Percentiles rank a stretch among this genome's conserved stretches.
phyloP scores from a whole-genome alignment of 2,888 invertebrate species.

The Cryptophagus acutangulus region DNA sequence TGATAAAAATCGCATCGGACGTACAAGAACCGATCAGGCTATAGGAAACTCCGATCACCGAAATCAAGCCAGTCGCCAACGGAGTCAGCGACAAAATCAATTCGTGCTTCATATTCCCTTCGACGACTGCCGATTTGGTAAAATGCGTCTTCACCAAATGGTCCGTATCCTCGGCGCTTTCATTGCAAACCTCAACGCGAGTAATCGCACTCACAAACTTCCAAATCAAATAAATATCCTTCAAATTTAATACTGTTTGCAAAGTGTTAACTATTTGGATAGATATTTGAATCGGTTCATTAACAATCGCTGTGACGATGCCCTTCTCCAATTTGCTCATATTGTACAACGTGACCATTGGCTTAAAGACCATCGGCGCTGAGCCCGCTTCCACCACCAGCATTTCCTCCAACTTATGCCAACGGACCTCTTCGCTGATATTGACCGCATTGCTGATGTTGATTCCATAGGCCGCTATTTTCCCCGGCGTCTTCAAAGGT shows the following conservation, averaged over 20 bases:
- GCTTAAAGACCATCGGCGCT: slow-evolving; percentile 67
- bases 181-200: slow-evolving; percentile 38
- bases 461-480: slow-evolving; percentile 53
- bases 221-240: slow-evolving; percentile 71
- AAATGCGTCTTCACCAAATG: slow-evolving; percentile 54
- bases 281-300: slow-evolving; percentile 77
- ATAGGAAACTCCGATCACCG: slow-evolving; percentile 63
- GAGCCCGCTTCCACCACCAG: slow-evolving; percentile 65
- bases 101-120: slow-evolving; percentile 57
- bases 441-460: slow-evolving; percentile 40
- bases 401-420: slow-evolving; percentile 75
- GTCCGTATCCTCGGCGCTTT: slow-evolving; percentile 44
- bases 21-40: slow-evolving; percentile 38
- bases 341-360: slow-evolving; percentile 69
- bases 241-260: slow-evolving; percentile 64
- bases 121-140: slow-evolving; percentile 54
- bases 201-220: slow-evolving; percentile 52
- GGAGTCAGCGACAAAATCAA: slow-evolving; percentile 71
- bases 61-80: slow-evolving; percentile 65
- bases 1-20: slow-evolving; percentile 49
- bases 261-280: slow-evolving; percentile 72
- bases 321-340: slow-evolving; percentile 59
- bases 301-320: slow-evolving; percentile 68
- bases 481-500: slow-evolving; percentile 54
- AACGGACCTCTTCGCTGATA: slow-evolving; percentile 45